phyloP scores from a whole-genome alignment of 2,113 vertebrate species.

The Bucco capensis region DNA sequence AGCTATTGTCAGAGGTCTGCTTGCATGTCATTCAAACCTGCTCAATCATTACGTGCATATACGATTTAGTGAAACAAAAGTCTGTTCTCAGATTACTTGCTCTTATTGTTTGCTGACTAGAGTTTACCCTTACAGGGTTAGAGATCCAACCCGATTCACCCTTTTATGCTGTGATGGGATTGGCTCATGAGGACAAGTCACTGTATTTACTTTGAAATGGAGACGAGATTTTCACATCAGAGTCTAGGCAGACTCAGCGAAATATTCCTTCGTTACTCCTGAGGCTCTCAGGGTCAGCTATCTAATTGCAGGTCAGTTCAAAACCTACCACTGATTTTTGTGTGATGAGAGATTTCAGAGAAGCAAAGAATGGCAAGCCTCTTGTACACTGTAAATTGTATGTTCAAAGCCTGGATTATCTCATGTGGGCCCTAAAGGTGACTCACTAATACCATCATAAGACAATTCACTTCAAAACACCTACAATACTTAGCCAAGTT shows the following conservation, averaged over 20 bases:
- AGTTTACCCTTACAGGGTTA: background rate
- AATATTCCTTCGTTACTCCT: background rate
- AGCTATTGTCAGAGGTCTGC: background rate
- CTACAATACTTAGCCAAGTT: conserved; percentile 56
- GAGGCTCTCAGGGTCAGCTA: background rate
- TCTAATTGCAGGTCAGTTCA: background rate
- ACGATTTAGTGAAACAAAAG: background rate
- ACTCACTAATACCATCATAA: conserved; percentile 47
- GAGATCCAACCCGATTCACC: fast-evolving
- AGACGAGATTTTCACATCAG: background rate
- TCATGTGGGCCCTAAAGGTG: conserved; percentile 14
- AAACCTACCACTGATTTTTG: background rate
- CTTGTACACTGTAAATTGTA: background rate
- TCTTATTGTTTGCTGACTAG: background rate
- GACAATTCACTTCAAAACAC: conserved; percentile 58
- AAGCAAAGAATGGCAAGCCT: background rate
- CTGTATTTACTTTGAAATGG: background rate
- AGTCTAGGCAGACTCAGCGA: background rate
- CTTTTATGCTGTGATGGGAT: fast-evolving
- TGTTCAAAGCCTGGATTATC: conserved; percentile 34
- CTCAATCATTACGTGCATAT: background rate
- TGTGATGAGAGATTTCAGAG: background rate
- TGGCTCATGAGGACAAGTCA: background rate
- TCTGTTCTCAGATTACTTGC: background rate
- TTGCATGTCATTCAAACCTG: fast-evolving